A percentile compares a stretch with the other conserved stretches of the same genome.
Conservation (phyloP, 2,888 invertebrate genomes). For the Colostygia pectinataria region DNA sequence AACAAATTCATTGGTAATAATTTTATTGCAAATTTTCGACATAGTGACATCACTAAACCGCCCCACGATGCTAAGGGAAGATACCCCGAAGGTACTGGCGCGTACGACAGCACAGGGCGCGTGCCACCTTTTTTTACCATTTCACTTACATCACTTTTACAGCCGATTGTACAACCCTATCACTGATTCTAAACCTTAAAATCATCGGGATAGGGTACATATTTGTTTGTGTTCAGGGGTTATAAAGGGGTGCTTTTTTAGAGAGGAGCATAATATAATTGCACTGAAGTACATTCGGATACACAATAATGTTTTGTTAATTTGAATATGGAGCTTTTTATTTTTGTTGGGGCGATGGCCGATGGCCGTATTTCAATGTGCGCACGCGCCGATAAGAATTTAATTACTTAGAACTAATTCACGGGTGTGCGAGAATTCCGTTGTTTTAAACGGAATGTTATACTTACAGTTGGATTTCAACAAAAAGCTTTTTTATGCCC, state of each 20-base stretch:
- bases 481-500: too few species aligned
- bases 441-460: slow-evolving; percentile 55
- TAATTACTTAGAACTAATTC: slow-evolving; percentile 82
- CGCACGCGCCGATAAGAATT: slow-evolving; percentile 76
- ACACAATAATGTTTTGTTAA: slow-evolving; percentile 76
- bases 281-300: slow-evolving; percentile 28
- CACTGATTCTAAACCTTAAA: slow-evolving; percentile 35
- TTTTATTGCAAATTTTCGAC: neutral
- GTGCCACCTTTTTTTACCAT: slow-evolving; percentile 80
- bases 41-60: slow-evolving; percentile 49
- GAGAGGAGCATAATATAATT: slow-evolving; percentile 11
- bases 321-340: slow-evolving; percentile 73
- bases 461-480: too few species aligned
- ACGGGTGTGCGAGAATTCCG: slow-evolving; percentile 61
- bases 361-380: slow-evolving; percentile 52
- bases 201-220: neutral
- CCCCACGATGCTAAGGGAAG: slow-evolving; percentile 74
- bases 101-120: slow-evolving; percentile 67
- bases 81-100: slow-evolving; percentile 60
- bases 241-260: slow-evolving; percentile 42
- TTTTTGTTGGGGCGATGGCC: slow-evolving; percentile 51
- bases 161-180: slow-evolving; percentile 42
- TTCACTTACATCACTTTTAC: slow-evolving; percentile 63
- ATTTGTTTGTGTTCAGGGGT: slow-evolving; percentile 10
- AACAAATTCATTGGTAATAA: slow-evolving; percentile 11